A percentile compares a stretch with the other conserved stretches of the same genome.
Conservation (phyloP, 2,113 vertebrate species). For the Lutjanus erythropterus region DNA sequence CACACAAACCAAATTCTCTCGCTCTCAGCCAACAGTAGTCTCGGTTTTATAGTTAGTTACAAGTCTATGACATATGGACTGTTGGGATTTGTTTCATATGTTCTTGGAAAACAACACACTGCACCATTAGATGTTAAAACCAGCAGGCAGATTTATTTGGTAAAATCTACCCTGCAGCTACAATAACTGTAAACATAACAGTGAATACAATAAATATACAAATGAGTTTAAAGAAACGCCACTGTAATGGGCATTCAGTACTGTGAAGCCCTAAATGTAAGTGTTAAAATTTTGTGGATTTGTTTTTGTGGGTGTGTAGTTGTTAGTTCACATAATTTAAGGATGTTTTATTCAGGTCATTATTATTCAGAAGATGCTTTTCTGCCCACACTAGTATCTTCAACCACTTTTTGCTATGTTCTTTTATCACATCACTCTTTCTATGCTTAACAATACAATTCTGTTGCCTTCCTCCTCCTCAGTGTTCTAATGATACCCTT, state of each 20-base stretch:
- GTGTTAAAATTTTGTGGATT: background rate
- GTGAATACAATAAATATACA: background rate
- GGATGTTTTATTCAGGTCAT: slow-evolving; percentile 1
- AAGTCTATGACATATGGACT: background rate
- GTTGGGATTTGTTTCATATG: background rate
- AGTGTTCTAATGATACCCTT: background rate
- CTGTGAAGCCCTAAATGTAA: background rate
- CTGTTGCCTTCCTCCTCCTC: background rate
- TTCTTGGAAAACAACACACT: background rate
- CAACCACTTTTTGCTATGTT: background rate
- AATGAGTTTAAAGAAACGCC: background rate
- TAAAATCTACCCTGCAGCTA: background rate
- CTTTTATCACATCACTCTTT: background rate
- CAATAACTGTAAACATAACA: background rate
- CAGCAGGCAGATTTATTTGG: background rate
- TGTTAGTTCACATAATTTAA: background rate
- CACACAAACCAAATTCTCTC: background rate
- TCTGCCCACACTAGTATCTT: background rate
- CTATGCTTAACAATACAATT: background rate
- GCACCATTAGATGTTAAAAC: background rate
- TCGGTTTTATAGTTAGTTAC: background rate
- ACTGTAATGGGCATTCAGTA: background rate
- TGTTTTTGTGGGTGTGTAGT: background rate
- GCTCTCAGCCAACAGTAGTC: background rate
- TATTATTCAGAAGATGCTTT: background rate